These are phyloP conservation scores for Acanthurus leucopareius DNA, from an alignment of 2,797 vertebrate species.

Conservation along the genomic window DNA sequence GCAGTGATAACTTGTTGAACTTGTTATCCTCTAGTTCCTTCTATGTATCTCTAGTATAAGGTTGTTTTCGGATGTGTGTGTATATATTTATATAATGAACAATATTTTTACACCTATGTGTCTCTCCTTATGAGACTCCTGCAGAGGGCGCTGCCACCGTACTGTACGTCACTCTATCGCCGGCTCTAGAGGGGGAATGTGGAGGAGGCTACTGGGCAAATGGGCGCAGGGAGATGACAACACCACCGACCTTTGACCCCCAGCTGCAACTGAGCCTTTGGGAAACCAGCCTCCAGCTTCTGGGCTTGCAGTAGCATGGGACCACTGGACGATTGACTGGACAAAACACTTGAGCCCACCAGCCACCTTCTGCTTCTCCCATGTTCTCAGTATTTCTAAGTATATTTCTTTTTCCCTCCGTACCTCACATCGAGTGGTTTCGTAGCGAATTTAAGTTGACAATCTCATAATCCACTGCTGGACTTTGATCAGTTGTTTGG, in stretches of 20 bases:
- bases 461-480: slow-evolving; percentile 50
- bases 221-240: slow-evolving; percentile 83
- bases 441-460: slow-evolving; percentile 25
- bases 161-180: slow-evolving; percentile 84
- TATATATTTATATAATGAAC: background rate
- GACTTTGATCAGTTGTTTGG: slow-evolving; percentile 57
- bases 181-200: slow-evolving; percentile 84
- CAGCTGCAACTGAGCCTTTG: slow-evolving; percentile 88
- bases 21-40: slow-evolving; percentile 49
- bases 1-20: slow-evolving; percentile 56
- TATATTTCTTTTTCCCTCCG: background rate
- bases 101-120: background rate
- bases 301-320: slow-evolving; percentile 67
- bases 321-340: slow-evolving; percentile 34
- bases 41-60: slow-evolving; percentile 13
- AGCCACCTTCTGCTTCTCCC: slow-evolving; percentile 16
- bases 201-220: slow-evolving; percentile 89
- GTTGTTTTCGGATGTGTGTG: background rate
- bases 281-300: slow-evolving; percentile 86
- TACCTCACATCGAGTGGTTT: slow-evolving; percentile 47
- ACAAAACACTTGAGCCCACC: slow-evolving; percentile 40
- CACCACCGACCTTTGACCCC: slow-evolving; percentile 79
- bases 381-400: background rate
- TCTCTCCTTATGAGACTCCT: slow-evolving; percentile 81
- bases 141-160: slow-evolving; percentile 89